Base-by-base conservation (phyloP, 2,113 vertebrate species). In the Mesocricetus auratus region DNA sequence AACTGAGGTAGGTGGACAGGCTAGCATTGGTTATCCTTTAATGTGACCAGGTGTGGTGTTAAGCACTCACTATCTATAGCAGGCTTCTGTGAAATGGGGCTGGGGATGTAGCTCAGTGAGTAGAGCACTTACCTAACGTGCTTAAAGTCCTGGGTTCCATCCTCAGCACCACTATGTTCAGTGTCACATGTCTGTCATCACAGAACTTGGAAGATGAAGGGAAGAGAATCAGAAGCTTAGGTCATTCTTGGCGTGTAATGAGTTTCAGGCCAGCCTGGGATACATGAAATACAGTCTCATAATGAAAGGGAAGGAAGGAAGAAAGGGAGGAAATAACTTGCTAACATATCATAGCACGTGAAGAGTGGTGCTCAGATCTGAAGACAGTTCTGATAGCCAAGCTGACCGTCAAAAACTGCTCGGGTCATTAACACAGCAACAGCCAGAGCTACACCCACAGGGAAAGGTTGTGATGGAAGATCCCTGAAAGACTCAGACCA, bases 401-500 rank as follows among this genome's bases (percentile, higher is more conserved):
- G 71, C 53, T 26, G 50, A 58, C 19, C 3, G 19, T 13, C 60
- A 42, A 36, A 42, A 36, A 42, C 9, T 22, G 19, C 47, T 60
- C 4, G 36, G 56, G 19, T 47, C 62, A 33, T 60, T 60, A 86
- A 42, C 78, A 56, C 21, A 7, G 42, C 47, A 58, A 74, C 26
- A 39, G 21, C 64, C 31, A 94, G 69, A 93, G 53, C 62, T 88
- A 24, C 22, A 1, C 16, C 39, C 39, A 26, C 33, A 26, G 33
- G 58, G 62, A 79, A 69, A 91, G 85, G 24, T 73, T 83, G 62
- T 77, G 29, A 90, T 64, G 73, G 91, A 86, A 45, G 47, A 85
- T 39, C 53, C 33, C 33, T 58, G 21, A 33, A 58, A n/a, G n/a
- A n/a, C n/a, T n/a, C n/a, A n/a, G n/a, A n/a, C n/a, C n/a, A n/a